Evolutionary conservation across 2,888 invertebrate species (phyloP).

Genomic region (Torymus tubicola): DNA sequence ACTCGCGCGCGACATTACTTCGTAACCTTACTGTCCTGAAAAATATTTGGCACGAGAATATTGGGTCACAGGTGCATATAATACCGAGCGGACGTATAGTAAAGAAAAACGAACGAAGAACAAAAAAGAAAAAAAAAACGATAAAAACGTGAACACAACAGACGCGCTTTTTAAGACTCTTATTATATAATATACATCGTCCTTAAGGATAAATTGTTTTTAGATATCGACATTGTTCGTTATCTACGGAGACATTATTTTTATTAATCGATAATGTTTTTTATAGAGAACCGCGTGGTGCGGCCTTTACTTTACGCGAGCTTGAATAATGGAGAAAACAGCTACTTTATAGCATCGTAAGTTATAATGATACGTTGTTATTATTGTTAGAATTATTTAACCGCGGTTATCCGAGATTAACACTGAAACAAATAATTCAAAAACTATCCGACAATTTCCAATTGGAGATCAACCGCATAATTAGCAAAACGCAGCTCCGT

Average conservation of each 20-base stretch:
- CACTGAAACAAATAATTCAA: too few species aligned
- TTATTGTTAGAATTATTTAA: too few species aligned
- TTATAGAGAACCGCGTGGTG: too few species aligned
- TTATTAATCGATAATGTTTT: background rate
- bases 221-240: slow-evolving; percentile 33
- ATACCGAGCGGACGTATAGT: slow-evolving; percentile 21
- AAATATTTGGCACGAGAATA: slow-evolving; percentile 47
- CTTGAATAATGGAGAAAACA: too few species aligned
- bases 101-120: slow-evolving; percentile 5
- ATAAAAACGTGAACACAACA: slow-evolving; percentile 25
- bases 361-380: too few species aligned
- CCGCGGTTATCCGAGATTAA: too few species aligned
- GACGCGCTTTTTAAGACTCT: slow-evolving; percentile 27
- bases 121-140: slow-evolving; percentile 1
- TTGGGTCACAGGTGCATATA: slow-evolving; percentile 32
- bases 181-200: slow-evolving; percentile 40
- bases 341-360: too few species aligned
- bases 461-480: background rate
- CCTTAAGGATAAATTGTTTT: slow-evolving; percentile 34
- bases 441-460: background rate
- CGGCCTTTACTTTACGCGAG: too few species aligned
- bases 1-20: background rate
- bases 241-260: slow-evolving; percentile 36
- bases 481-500: slow-evolving; percentile 14
- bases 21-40: slow-evolving; percentile 7